Evolutionary conservation across 2,113 vertebrate genomes (phyloP), one percentile per base, ranked within the genome.

Genomic region (Ginglymostoma cirratum): DNA sequence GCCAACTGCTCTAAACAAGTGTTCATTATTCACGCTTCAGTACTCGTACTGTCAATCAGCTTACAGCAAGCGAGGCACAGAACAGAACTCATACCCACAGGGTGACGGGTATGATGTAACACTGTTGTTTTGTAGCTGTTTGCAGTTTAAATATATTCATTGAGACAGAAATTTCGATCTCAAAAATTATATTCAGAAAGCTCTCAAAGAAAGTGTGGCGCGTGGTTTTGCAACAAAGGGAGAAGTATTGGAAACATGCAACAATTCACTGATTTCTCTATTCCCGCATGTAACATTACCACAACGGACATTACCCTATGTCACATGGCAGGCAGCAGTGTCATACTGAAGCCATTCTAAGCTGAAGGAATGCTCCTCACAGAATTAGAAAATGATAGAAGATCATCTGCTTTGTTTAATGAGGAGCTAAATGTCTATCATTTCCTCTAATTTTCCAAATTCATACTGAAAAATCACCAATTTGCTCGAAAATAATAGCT

Each of bases 81-180:
- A 23, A 69, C n/a, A 24, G 5, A 94, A 70, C 66, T 45, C 23
- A 27, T 70, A 12, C 67, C 93, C 67, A 72, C 66, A 48, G 66
- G 93, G 42, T 95, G 93, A 70, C 30, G 24, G 66, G n/a, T 67
- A 45, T 67, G 92, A 95, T 45, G 27, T 66, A 92, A 92, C 89
- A 66, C 55, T 38, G 61, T 93, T 42, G 89, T 66, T 66, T 38
- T 19, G 15, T 65, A 66, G 89, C 89, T 90, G 52, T 90, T 61
- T 90, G 30, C 55, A 65, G 30, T 14, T 90, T 89, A 55, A 61
- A 61, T 61, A 34, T 89, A 89, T 61, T 90, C 30, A 15, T 65
- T 67, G 92, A 69, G 21, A 69, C 92, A 45, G 61, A 38, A 66
- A 69, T 69, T 94, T 93, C 92, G 42, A 94, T 23, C 92, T 69